A percentile compares a stretch with the other conserved stretches of the same genome.
These are phyloP conservation scores for Philonicus albiceps DNA, from an alignment of 2,888 invertebrate genomes.

Conservation along the genomic window DNA sequence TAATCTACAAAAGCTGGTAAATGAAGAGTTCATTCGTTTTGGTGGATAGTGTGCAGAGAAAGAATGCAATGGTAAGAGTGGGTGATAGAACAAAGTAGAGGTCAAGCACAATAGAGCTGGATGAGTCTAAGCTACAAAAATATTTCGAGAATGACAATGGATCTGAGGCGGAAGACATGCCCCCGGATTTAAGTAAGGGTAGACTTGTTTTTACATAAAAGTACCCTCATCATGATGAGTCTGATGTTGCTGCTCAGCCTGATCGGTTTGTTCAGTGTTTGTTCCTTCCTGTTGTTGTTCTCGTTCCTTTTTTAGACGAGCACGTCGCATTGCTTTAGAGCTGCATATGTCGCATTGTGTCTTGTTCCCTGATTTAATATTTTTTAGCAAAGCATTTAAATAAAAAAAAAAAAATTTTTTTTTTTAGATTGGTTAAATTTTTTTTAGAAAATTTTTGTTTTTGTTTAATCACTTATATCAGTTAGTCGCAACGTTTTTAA, in stretches of 20 bases:
- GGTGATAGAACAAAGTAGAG: neutral
- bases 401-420: neutral
- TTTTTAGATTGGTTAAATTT: conserved; percentile 46
- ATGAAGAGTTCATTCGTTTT: neutral
- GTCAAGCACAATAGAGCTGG: conserved; percentile 1
- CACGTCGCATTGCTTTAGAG: conserved; percentile 76
- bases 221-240: conserved; percentile 53
- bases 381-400: conserved; percentile 41
- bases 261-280: conserved; percentile 57
- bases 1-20: conserved; percentile 17
- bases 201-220: conserved; percentile 23
- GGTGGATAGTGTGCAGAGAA: neutral
- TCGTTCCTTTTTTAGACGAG: conserved; percentile 71
- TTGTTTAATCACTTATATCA: conserved; percentile 22
- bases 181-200: conserved; percentile 24
- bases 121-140: conserved; percentile 20
- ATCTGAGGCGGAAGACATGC: conserved; percentile 19
- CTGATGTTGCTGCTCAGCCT: conserved; percentile 63
- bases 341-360: conserved; percentile 87
- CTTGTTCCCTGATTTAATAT: conserved; percentile 79
- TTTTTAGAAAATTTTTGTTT: conserved; percentile 43
- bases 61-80: conserved; percentile 16
- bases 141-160: conserved; percentile 22
- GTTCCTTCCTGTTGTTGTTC: conserved; percentile 63
- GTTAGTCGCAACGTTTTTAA: conserved; percentile 48